Evolutionary conservation across 1,140 invertebrate species (phyloP).

Genomic region (Polypedilum pembai): DNA sequence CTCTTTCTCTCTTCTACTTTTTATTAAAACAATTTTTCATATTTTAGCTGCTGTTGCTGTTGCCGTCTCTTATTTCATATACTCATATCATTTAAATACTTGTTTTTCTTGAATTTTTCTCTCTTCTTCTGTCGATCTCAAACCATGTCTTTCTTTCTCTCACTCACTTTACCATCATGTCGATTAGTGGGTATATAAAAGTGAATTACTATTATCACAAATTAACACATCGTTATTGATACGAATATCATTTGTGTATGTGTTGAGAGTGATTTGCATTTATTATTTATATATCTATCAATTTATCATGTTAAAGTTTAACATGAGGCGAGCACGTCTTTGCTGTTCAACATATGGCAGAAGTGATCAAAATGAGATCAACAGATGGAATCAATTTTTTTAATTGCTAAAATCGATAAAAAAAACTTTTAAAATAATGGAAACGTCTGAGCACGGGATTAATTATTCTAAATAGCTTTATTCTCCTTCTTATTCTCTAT

Average conservation of each 20-base stretch:
- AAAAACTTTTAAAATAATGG: not conserved
- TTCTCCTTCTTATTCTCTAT: not conserved
- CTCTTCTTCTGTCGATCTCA: not conserved
- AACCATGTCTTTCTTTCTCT: not conserved
- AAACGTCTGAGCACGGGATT: not conserved
- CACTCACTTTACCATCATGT: not conserved
- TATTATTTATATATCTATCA: not conserved
- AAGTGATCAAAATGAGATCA: not conserved
- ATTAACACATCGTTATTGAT: constrained; percentile 13
- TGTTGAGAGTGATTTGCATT: not conserved
- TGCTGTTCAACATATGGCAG: not conserved
- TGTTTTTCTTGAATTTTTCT: constrained; percentile 1
- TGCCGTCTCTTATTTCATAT: not conserved
- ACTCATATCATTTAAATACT: not conserved
- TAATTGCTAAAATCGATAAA: not conserved
- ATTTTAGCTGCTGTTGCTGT: not conserved
- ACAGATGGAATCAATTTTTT: not conserved
- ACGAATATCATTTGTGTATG: not conserved
- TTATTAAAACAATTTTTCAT: not conserved
- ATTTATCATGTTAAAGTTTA: not conserved
- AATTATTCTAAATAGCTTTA: constrained; percentile 20
- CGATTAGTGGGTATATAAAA: not conserved
- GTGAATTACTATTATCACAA: constrained; percentile 19
- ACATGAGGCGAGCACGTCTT: no score
- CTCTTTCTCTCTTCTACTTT: not conserved